Evolutionary conservation across 2,797 vertebrate genomes (phyloP).

Genomic region (Helostoma temminkii): DNA sequence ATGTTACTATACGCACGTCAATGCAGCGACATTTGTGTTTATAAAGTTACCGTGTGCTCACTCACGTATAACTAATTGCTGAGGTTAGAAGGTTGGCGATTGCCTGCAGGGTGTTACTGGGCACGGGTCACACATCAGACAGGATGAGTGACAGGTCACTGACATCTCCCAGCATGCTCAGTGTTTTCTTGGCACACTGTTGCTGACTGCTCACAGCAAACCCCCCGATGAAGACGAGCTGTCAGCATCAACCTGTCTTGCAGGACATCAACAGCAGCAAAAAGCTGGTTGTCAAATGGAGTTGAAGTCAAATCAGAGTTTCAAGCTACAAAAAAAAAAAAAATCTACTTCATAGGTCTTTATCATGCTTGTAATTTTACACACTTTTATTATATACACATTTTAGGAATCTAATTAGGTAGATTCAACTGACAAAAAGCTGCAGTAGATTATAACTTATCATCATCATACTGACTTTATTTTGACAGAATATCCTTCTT

Average conservation of each 20-base stretch:
- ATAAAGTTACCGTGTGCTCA: neutral
- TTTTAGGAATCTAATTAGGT: no score
- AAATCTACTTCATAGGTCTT: neutral
- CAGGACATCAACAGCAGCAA: slow-evolving; percentile 10
- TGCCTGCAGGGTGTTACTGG: slow-evolving; percentile 54
- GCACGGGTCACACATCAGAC: slow-evolving; percentile 40
- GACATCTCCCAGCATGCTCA: slow-evolving; percentile 50
- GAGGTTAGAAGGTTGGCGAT: slow-evolving; percentile 33
- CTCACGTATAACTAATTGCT: neutral
- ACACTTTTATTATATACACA: no score
- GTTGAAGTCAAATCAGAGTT: neutral
- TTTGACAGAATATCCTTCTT: neutral
- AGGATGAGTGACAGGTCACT: slow-evolving; percentile 59
- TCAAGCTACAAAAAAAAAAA: neutral
- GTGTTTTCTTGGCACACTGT: slow-evolving; percentile 22
- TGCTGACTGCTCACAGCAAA: no score
- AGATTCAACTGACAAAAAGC: no score
- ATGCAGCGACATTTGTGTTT: neutral
- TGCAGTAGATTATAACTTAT: no score
- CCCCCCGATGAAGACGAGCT: slow-evolving; percentile 51
- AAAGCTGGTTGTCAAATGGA: neutral
- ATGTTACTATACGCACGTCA: neutral
- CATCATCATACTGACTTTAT: neutral
- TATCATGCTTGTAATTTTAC: no score
- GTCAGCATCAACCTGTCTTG: slow-evolving; percentile 26